Evolutionary conservation across 2,888 invertebrate genomes (phyloP), one percentile per base, ranked within the genome.

Genomic region (Napeogenes inachia): DNA sequence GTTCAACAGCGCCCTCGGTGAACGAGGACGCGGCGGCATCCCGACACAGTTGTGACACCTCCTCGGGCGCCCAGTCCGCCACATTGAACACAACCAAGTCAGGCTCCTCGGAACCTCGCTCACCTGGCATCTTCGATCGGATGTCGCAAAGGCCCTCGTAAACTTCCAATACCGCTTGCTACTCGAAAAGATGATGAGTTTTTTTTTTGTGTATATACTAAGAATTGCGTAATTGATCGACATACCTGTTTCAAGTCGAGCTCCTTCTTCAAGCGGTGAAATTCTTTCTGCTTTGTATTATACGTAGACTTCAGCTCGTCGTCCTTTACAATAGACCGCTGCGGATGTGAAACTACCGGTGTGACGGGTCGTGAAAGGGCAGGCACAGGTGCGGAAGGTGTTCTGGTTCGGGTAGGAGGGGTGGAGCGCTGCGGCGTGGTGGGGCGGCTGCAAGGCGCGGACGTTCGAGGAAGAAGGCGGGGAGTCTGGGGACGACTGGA

Each of bases 241-340:
- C 54, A 62, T 70, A 89, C 90, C 79, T 90, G 90, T 75, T 88
- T 89, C 42, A 89, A 66, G 72, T 90, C 89, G n/a, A 90, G 72
- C 64, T 89, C 89, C 68, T 82, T 89, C 68, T 89, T 90, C 81
- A 89, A 72, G 30, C 62, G 67, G 32, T 80, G 78, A 68, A 86
- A 89, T 71, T 84, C 78, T 67, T 76, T 79, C 54, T 84, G 80
- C 67, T 84, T 89, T 13, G 68, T 65, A 6, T 64, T 62, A 61
- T 78, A 87, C 4, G 72, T 64, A 2, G 77, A 67, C 72, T 79
- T 82, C 3, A 87, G 68, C 45, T 84, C 81, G 4, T 79, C 77
- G 5, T 79, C 77, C 38, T 73, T 75, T 3, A 35, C 56, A 2
- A 63, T 61, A 30, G 75, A 70, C 10, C 68, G 64, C 56, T 69